phyloP scores from a whole-genome alignment of 2,888 invertebrate species.

The Mechanitis messenoides region DNA sequence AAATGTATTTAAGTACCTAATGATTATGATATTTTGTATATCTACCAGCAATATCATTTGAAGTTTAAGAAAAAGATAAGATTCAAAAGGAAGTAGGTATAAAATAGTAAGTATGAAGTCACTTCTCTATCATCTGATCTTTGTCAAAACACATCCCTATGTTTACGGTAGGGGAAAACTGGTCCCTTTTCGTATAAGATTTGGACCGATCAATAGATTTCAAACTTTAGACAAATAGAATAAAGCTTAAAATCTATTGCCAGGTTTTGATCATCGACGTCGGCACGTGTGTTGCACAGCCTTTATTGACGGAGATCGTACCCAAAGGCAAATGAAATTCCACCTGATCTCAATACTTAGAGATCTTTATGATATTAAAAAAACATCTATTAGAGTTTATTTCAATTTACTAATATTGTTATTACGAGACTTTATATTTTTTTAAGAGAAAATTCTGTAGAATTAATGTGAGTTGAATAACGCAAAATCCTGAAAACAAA shows the following conservation, averaged over 20 bases:
- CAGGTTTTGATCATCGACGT: slow-evolving; percentile 57
- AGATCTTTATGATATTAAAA: slow-evolving; percentile 32
- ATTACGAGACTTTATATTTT: background rate
- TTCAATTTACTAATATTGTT: background rate
- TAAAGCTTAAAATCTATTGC: slow-evolving; percentile 29
- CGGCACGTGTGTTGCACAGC: slow-evolving; percentile 69
- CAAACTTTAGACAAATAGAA: slow-evolving; percentile 28
- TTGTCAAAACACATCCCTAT: slow-evolving; percentile 56
- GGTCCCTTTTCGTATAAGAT: slow-evolving; percentile 61
- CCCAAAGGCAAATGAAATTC: slow-evolving; percentile 60
- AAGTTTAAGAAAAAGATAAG: background rate
- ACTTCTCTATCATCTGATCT: slow-evolving; percentile 39
- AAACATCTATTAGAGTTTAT: background rate
- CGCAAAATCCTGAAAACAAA: too few species aligned
- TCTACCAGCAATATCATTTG: background rate
- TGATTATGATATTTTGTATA: too few species aligned
- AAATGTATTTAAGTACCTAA: too few species aligned
- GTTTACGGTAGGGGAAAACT: slow-evolving; percentile 68
- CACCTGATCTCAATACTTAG: slow-evolving; percentile 64
- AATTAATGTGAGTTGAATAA: too few species aligned
- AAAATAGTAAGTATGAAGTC: background rate
- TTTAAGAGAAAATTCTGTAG: too few species aligned
- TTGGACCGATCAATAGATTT: slow-evolving; percentile 32
- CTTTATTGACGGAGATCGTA: slow-evolving; percentile 64
- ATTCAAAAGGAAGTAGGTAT: background rate